Percentiles rank a stretch among this genome's conserved stretches.
Conservation (phyloP, 2,113 vertebrate species). For the Tringa solitaria region DNA sequence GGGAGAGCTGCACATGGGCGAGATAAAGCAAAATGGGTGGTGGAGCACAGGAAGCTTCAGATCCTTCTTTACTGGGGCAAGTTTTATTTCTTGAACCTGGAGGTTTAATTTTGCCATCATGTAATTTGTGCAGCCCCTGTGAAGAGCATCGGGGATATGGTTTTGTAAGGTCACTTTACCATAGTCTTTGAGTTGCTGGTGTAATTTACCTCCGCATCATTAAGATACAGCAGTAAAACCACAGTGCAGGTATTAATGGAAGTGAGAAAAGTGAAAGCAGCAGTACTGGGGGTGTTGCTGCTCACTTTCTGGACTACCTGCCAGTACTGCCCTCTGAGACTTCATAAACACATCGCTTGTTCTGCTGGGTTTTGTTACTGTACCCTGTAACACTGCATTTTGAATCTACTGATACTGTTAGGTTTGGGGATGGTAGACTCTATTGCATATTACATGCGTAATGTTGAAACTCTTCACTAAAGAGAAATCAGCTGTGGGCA, state of each 20-base stretch:
- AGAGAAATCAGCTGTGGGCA: background rate
- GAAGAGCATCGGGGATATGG: background rate
- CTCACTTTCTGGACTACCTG: background rate
- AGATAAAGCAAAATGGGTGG: background rate
- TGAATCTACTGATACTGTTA: background rate
- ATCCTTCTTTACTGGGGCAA: background rate
- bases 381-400: background rate
- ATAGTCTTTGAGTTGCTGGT: background rate
- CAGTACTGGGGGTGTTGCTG: background rate
- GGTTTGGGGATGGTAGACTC: background rate
- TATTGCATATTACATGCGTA: background rate
- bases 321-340: accelerated
- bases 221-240: background rate
- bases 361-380: background rate
- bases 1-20: background rate
- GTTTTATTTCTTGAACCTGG: background rate
- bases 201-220: background rate
- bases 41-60: background rate
- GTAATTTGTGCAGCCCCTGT: background rate
- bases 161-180: background rate
- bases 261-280: background rate
- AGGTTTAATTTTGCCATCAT: background rate
- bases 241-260: background rate
- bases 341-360: background rate
- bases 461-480: background rate